These are phyloP conservation scores for Mus caroli DNA, from an alignment of 2,797 vertebrate species.

Conservation along the genomic window DNA sequence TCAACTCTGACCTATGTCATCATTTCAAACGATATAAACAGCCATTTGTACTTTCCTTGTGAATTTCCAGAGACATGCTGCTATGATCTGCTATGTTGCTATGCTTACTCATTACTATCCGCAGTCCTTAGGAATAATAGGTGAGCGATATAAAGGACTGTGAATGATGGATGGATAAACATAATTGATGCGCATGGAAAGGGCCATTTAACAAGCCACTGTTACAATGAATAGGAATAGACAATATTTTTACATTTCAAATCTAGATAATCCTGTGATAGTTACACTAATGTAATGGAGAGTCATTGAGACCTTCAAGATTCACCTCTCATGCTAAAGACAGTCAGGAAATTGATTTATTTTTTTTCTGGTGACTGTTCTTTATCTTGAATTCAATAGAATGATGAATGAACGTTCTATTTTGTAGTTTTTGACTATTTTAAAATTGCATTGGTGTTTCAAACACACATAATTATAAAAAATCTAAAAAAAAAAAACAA, in stretches of 20 bases:
- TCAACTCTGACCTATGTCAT: not conserved
- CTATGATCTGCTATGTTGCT: not conserved
- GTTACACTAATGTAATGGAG: not conserved
- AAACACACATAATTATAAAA: not conserved
- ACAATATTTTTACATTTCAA: not conserved
- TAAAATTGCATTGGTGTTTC: not conserved
- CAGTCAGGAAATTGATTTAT: not conserved
- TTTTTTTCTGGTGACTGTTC: not conserved
- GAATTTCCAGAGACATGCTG: not conserved
- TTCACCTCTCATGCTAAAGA: not conserved
- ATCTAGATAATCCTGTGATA: not conserved
- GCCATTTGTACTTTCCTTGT: not conserved
- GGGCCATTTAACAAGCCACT: not conserved
- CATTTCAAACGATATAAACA: not conserved
- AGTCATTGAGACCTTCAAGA: not conserved
- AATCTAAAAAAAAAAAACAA: not conserved
- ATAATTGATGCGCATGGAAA: not conserved
- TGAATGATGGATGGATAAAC: not conserved
- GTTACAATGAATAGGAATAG: not conserved
- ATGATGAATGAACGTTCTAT: not conserved
- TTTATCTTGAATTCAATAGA: not conserved
- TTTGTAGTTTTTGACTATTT: not conserved
- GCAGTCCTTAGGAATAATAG: not conserved
- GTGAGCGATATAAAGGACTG: not conserved
- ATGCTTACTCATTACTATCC: not conserved